These are phyloP conservation scores for Tautogolabrus adspersus DNA, from an alignment of 2,113 vertebrate genomes.

Conservation along the genomic window DNA sequence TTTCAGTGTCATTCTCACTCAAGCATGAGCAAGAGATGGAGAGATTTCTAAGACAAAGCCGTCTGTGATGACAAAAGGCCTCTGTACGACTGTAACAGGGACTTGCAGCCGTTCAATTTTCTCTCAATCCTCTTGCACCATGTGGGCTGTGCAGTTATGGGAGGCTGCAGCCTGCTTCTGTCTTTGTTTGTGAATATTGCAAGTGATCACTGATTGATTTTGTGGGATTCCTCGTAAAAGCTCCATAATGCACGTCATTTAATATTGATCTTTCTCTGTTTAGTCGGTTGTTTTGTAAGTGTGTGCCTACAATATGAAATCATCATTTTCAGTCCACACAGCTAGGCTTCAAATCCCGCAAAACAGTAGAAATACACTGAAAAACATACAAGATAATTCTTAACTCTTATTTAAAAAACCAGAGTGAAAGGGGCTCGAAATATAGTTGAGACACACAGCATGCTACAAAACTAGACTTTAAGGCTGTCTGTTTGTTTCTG, in stretches of 20 bases:
- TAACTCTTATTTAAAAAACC: not conserved
- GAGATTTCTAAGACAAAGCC: constrained; percentile 45
- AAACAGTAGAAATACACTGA: not conserved
- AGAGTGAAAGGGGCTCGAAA: not conserved
- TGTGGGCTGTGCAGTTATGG: constrained; percentile 15
- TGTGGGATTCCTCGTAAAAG: constrained; percentile 32
- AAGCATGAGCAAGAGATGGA: constrained; percentile 15
- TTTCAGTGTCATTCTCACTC: constrained; percentile 38
- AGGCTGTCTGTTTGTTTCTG: constrained; percentile 43
- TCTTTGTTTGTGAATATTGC: constrained; percentile 27
- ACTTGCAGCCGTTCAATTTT: constrained; percentile 23
- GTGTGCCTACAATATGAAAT: constrained; percentile 30
- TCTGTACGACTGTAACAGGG: constrained; percentile 3
- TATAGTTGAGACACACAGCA: constrained; percentile 9
- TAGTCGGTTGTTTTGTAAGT: constrained; percentile 32
- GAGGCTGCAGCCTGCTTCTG: constrained; percentile 35
- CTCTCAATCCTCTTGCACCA: constrained; percentile 26
- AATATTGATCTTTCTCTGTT: constrained; percentile 49
- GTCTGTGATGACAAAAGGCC: constrained; percentile 53
- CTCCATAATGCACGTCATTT: constrained; percentile 44
- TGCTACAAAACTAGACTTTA: constrained; percentile 26
- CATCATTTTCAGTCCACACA: constrained; percentile 5
- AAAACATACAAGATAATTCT: not conserved
- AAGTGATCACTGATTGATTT: constrained; percentile 50
- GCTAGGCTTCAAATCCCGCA: not conserved